Conservation (phyloP, 2,113 vertebrate species). For the Austrofundulus limnaeus region DNA sequence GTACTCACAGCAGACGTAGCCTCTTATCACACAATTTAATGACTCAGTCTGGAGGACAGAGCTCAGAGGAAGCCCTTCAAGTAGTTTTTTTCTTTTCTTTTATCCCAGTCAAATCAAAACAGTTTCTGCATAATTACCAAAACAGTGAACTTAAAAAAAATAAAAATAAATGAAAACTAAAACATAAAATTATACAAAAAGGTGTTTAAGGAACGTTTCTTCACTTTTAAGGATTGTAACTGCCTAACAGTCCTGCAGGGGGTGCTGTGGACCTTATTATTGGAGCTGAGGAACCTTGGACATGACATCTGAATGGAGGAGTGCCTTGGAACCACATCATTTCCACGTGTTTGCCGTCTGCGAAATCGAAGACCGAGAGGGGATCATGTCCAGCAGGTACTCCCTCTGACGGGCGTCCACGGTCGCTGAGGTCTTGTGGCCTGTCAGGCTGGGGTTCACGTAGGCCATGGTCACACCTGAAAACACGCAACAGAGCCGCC, state of each 20-base stretch:
- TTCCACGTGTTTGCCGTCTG: constrained; percentile 95
- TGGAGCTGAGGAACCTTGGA: constrained; percentile 38
- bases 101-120: constrained; percentile 47
- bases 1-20: constrained; percentile 29
- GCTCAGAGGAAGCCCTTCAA: constrained; percentile 61
- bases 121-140: constrained; percentile 57
- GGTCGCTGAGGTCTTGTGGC: constrained; percentile 85
- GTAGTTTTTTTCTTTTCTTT: constrained; percentile 31
- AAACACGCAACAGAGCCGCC: constrained; percentile 27
- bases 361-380: constrained; percentile 92
- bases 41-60: constrained; percentile 36
- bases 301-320: constrained; percentile 26
- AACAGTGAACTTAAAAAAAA: constrained; percentile 49
- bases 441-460: constrained; percentile 87
- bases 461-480: constrained; percentile 92
- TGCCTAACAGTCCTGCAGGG: constrained; percentile 58
- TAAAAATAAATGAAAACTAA: constrained; percentile 52
- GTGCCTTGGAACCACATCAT: constrained; percentile 68
- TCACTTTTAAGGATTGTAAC: constrained; percentile 58
- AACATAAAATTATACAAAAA: constrained; percentile 42
- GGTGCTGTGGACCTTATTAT: constrained; percentile 55
- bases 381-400: constrained; percentile 97
- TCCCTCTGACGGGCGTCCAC: constrained; percentile 94
- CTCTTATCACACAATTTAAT: constrained; percentile 26
- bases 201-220: constrained; percentile 49